Evolutionary conservation across 2,797 vertebrate genomes (phyloP).

Genomic region (Loriculus beryllinus): DNA sequence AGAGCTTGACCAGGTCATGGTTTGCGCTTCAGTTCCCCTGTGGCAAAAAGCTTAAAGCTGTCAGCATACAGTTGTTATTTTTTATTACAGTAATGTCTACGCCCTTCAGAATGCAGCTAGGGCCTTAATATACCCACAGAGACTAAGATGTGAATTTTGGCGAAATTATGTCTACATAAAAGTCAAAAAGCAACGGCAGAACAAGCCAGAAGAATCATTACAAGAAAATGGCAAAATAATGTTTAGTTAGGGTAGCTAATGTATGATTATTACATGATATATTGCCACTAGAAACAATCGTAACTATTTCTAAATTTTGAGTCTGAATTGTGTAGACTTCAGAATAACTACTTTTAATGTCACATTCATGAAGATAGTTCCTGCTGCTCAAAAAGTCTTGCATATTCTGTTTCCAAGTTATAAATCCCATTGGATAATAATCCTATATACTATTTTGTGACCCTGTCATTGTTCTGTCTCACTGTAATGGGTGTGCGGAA

Average conservation of each 20-base stretch:
- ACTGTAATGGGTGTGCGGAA: not conserved
- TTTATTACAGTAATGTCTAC: slow-evolving; percentile 2
- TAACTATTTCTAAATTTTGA: not conserved
- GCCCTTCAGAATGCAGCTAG: not conserved
- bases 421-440: not conserved
- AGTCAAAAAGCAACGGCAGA: not conserved
- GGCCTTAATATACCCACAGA: not conserved
- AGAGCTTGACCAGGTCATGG: slow-evolving; percentile 5
- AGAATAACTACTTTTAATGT: not conserved
- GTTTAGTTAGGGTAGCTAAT: not conserved
- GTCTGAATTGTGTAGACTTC: not conserved
- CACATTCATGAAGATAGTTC: not conserved
- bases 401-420: not conserved
- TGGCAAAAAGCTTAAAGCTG: slow-evolving; percentile 23
- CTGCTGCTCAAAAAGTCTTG: not conserved
- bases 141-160: slow-evolving; percentile 15
- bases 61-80: not conserved
- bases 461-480: not conserved
- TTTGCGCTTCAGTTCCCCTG: not conserved
- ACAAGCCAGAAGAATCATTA: not conserved
- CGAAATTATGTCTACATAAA: not conserved
- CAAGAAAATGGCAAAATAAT: not conserved
- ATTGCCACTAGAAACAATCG: not conserved
- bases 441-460: not conserved
- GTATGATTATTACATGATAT: not conserved